Percentiles rank a stretch among this genome's conserved stretches.
Conservation (phyloP, 2,888 invertebrate species). For the Cephus sareptanus region DNA sequence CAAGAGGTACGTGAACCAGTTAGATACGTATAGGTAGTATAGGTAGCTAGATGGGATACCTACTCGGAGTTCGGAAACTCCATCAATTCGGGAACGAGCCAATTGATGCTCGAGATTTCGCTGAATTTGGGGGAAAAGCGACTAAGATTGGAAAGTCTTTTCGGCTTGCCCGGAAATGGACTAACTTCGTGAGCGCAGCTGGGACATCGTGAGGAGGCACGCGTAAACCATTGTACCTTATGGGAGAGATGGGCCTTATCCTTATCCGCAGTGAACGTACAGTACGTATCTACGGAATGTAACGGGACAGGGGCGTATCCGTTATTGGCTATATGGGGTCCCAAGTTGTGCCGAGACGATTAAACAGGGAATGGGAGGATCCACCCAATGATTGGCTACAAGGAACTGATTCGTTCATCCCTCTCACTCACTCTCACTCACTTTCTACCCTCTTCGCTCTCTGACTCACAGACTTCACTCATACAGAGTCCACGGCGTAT, state of each 20-base stretch:
- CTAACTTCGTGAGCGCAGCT: background rate
- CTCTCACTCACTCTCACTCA: slow-evolving; percentile 5
- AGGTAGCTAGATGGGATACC: background rate
- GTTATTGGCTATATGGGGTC: slow-evolving; percentile 31
- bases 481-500: background rate
- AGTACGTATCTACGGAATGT: background rate
- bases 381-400: slow-evolving; percentile 57
- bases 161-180: background rate
- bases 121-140: background rate
- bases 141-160: background rate
- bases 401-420: slow-evolving; percentile 37
- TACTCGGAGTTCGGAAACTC: background rate
- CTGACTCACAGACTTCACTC: background rate
- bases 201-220: background rate
- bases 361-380: slow-evolving; percentile 60
- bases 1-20: background rate
- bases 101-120: background rate
- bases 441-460: background rate
- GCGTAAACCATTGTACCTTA: background rate
- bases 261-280: background rate
- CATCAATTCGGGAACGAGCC: background rate
- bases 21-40: background rate
- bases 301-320: slow-evolving; percentile 33
- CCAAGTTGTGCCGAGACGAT: slow-evolving; percentile 56
- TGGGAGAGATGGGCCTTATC: background rate